Base-by-base conservation (phyloP, 1,140 invertebrate species). In the Caenorhabditis latens region DNA sequence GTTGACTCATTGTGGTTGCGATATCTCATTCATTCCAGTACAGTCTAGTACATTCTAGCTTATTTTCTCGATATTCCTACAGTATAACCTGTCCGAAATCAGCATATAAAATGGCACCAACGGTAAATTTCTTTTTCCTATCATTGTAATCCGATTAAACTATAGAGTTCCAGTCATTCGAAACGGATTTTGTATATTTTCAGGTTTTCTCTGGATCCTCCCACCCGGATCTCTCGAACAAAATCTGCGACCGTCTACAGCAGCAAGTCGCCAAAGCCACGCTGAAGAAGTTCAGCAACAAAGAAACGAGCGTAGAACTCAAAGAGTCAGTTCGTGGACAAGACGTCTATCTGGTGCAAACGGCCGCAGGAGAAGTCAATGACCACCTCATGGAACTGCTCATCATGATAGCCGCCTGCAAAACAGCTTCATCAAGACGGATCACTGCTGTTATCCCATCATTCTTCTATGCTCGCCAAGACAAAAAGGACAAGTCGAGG, bases 331-430 rank as follows among this genome's bases (percentile, higher is more conserved):
- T 99, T 11, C 95, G 98, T 92, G 98, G 98, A 71, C 97, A 99
- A 95, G 98, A 99, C 95, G 98, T 99, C 3, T 99, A 98, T 93
- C 99, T 99, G 90, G 95, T 98, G 48, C 98, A 99, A 93, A 98
- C 96, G 93, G 98, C 97, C 55, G 96, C 96, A 93, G 97, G 97
- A 75, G 97, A 99, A 93, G 96, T 99, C 21, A 99, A 99, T 93
- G 98, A 99, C 93, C 98, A 99, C 93, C 94, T 99, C 19, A 99
- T 99, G 97, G 98, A 99, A 93, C 94, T 99, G 11, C 94, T 99
- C 42, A 99, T 99, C 89, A 99, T 99, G 98, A 99, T 99, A 89
- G 99, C 99, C 94, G 98, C 98, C 1, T 99, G 98, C 93, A 99
- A 99, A 94, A 99, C 98, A 91, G 98, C 98, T 24, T 99, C 98